phyloP scores from a whole-genome alignment of 2,113 vertebrate genomes.

The Hipposideros armiger region DNA sequence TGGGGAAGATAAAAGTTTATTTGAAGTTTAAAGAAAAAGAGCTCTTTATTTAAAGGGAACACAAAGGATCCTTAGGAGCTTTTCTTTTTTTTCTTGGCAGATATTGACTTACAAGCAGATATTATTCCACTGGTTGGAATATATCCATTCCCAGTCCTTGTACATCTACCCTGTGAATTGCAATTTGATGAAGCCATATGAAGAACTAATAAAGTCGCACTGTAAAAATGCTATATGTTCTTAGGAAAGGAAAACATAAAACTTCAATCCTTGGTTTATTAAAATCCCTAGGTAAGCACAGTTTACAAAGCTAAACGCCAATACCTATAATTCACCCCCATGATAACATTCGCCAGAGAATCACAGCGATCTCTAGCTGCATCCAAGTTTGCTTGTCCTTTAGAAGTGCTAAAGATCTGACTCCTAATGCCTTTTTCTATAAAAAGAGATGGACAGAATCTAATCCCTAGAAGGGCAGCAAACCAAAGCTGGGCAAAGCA shows the following conservation, averaged over 20 bases:
- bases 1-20: constrained; percentile 71
- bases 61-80: constrained; percentile 42
- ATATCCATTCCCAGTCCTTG: constrained; percentile 67
- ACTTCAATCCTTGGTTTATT: constrained; percentile 75
- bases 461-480: constrained; percentile 87
- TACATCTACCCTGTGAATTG: constrained; percentile 55
- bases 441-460: constrained; percentile 88
- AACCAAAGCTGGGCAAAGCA: constrained; percentile 85
- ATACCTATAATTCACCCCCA: constrained; percentile 73
- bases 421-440: constrained; percentile 87
- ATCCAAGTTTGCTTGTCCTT: constrained; percentile 87
- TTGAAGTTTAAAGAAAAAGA: constrained; percentile 71
- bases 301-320: constrained; percentile 69
- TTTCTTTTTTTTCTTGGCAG: neutral
- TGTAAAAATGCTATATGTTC: constrained; percentile 76
- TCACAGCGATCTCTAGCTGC: constrained; percentile 76
- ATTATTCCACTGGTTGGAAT: constrained; percentile 41
- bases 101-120: constrained; percentile 71
- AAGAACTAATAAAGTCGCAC: constrained; percentile 71
- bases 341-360: constrained; percentile 67
- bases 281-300: constrained; percentile 74
- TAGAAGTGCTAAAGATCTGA: constrained; percentile 85
- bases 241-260: constrained; percentile 76
- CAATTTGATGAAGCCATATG: constrained; percentile 74
- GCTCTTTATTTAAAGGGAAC: constrained; percentile 67